Evolutionary conservation across 2,113 vertebrate genomes (phyloP).

Genomic region (Poecile atricapillus): DNA sequence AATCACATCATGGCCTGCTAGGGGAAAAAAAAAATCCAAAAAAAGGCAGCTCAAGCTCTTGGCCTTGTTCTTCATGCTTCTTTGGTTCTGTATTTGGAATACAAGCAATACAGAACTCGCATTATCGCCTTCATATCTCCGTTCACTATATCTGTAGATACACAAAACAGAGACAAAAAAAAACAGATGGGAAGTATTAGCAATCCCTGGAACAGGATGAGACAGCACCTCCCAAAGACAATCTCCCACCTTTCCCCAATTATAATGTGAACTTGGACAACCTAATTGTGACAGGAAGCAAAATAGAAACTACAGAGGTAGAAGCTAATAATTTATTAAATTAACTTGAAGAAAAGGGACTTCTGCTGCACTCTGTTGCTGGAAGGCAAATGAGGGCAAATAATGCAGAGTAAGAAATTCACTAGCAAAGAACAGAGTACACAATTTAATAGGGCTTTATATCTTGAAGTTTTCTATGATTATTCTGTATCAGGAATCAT

Average conservation of each 20-base stretch:
- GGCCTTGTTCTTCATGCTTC: constrained; percentile 38
- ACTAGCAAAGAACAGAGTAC: not conserved
- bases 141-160: constrained; percentile 83
- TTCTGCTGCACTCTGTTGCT: not conserved
- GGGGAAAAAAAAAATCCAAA: rapidly evolving
- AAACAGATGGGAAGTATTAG: not conserved
- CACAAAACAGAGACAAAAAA: not conserved
- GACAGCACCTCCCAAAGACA: not conserved
- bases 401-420: not conserved
- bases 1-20: not conserved
- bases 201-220: not conserved
- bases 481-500: not conserved
- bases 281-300: not conserved
- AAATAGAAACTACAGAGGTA: not conserved
- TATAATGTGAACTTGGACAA: not conserved
- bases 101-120: constrained; percentile 84
- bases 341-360: not conserved
- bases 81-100: constrained; percentile 79
- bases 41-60: not conserved
- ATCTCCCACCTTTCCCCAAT: not conserved
- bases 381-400: not conserved
- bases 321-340: not conserved
- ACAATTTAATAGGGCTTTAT: not conserved
- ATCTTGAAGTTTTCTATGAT: not conserved
- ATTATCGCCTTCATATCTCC: constrained; percentile 77